Evolutionary conservation across 2,888 invertebrate genomes (phyloP), one percentile per base, ranked within the genome.

Genomic region (Rhimphoctona megacephalus): DNA sequence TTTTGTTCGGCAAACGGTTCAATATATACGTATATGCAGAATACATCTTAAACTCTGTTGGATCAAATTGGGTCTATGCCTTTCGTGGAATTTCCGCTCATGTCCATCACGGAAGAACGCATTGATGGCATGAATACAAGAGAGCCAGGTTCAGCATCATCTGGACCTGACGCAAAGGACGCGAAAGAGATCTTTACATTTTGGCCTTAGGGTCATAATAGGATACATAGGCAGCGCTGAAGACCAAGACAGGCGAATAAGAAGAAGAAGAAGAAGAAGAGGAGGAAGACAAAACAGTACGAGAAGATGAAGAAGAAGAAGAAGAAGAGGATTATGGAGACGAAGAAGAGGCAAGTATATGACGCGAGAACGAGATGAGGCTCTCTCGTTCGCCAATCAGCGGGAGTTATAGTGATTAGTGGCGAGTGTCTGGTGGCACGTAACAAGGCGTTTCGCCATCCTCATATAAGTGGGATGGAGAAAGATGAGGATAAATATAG

Each of bases 381-480:
- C 81, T 74, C 74, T 77, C 84, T 76, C 81, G 85, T 80, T 87
- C 80, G 77, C 85, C 87, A 87, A 87, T 87, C 87, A 85, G 85
- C 83, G 87, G 83, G 87, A 87, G 87, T 87, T 87, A 87, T 83
- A 87, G 87, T 87, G 87, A 87, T 87, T 85, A 87, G 87, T 83
- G 83, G 83, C 82, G 83, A 85, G 85, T 83, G 87, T 87, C 85
- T 87, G 83, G 85, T 85, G 85, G 87, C 87, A 81, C 83, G 87
- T 85, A 85, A 85, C 87, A 76, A 87, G 87, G 81, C 83, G 73
- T 83, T 82, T 85, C 79, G 79, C 81, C 69, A 74, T 82, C 43
- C 72, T 77, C 83, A 46, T 69, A 80, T 36, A 81, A 73, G 83
- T 57, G 52, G 73, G 61, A 52, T 69, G 11, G 66, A 78, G 77